Conservation (phyloP, 2,797 vertebrate genomes). For the Ficedula albicollis region DNA sequence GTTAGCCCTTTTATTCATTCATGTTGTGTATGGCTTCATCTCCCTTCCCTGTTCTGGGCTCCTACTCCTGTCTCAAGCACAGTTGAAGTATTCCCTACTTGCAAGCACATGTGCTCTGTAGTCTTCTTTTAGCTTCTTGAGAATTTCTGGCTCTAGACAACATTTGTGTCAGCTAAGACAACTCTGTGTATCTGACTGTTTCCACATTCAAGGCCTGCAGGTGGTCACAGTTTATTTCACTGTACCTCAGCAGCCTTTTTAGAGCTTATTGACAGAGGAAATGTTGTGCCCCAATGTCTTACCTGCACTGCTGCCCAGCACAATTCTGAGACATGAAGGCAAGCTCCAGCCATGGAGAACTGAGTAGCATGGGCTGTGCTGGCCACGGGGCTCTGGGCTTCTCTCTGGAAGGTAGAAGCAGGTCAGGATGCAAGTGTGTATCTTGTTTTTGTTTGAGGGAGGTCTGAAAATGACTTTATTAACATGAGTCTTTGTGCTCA, state of each 20-base stretch:
- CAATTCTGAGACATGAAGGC: neutral
- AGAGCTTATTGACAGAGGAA: neutral
- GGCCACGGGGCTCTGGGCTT: neutral
- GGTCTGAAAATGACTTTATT: neutral
- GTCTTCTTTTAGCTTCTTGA: neutral
- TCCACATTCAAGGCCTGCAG: neutral
- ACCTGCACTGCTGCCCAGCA: neutral
- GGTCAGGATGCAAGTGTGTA: neutral
- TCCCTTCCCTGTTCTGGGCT: neutral
- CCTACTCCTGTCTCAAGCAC: neutral
- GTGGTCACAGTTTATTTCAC: neutral
- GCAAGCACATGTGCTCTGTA: neutral
- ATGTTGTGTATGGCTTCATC: neutral
- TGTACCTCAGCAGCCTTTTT: neutral
- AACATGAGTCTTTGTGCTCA: neutral
- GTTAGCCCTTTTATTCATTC: neutral
- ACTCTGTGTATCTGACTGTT: neutral
- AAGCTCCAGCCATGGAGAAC: neutral
- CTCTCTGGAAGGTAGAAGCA: neutral
- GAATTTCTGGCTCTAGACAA: neutral
- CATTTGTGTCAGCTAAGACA: neutral
- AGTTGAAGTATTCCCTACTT: neutral
- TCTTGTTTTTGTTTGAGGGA: neutral
- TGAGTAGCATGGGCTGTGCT: neutral
- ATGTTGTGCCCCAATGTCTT: neutral